Evolutionary conservation across 2,797 vertebrate species (phyloP).

Genomic region (Triplophysa bombifrons): DNA sequence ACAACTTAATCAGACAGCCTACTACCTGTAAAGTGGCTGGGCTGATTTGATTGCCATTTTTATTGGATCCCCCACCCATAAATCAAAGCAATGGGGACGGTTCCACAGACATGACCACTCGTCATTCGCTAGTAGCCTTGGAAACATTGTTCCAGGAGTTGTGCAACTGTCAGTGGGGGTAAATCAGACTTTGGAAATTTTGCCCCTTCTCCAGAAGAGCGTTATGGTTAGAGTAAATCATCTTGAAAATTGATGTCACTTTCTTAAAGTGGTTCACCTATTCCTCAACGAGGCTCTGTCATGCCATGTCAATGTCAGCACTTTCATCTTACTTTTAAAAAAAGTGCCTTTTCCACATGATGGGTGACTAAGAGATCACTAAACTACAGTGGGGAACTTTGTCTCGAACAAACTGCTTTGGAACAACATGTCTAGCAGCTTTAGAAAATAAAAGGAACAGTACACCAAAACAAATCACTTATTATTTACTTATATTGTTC

Average conservation of each 20-base stretch:
- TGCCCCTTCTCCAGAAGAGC: slow-evolving; percentile 75
- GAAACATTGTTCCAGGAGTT: slow-evolving; percentile 84
- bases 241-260: slow-evolving; percentile 86
- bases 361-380: slow-evolving; percentile 13
- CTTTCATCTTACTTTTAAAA: slow-evolving; percentile 76
- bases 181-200: slow-evolving; percentile 84
- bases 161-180: slow-evolving; percentile 80
- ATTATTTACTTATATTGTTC: no score
- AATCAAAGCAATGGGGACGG: slow-evolving; percentile 87
- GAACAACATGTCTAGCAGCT: slow-evolving; percentile 1
- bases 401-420: background rate
- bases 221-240: slow-evolving; percentile 78
- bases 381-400: slow-evolving; percentile 35
- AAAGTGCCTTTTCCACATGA: slow-evolving; percentile 49
- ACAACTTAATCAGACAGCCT: slow-evolving; percentile 88
- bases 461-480: background rate
- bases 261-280: slow-evolving; percentile 82
- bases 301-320: slow-evolving; percentile 85
- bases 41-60: slow-evolving; percentile 90
- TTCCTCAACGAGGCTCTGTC: slow-evolving; percentile 81
- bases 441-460: slow-evolving; percentile 2
- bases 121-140: slow-evolving; percentile 86
- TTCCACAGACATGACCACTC: slow-evolving; percentile 83
- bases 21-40: slow-evolving; percentile 88
- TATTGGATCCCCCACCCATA: slow-evolving; percentile 84